These are phyloP conservation scores for Xanthorhoe designata DNA, from an alignment of 2,888 invertebrate genomes.

Conservation along the genomic window DNA sequence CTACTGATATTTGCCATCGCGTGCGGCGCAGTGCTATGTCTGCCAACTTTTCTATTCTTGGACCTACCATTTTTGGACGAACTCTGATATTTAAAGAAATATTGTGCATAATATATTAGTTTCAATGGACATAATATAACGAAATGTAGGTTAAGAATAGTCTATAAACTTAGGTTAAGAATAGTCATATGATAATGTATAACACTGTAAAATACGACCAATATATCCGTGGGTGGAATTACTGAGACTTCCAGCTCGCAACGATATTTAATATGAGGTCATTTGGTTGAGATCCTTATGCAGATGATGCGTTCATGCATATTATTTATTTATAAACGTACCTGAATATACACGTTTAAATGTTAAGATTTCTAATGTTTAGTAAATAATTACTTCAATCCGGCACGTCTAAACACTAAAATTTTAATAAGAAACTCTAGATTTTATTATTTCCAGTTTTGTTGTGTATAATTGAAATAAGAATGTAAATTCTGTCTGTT, in stretches of 20 bases:
- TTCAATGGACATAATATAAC: not conserved
- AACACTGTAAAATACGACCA: conserved; percentile 16
- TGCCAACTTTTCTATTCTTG: conserved; percentile 74
- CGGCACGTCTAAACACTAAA: too few relatives aligned
- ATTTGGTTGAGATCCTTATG: conserved; percentile 24
- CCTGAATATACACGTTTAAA: not conserved
- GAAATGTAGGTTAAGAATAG: conserved; percentile 19
- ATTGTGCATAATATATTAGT: conserved; percentile 10
- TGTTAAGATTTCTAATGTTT: too few relatives aligned
- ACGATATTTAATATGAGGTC: conserved; percentile 30
- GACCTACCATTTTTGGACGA: conserved; percentile 67
- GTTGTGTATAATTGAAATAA: too few relatives aligned
- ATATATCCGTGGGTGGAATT: conserved; percentile 24
- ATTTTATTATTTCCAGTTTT: too few relatives aligned
- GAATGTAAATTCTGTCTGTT: too few relatives aligned
- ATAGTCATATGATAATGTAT: conserved; percentile 8
- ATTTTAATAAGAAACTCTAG: too few relatives aligned
- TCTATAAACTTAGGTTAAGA: conserved; percentile 13
- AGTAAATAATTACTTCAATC: too few relatives aligned
- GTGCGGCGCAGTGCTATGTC: conserved; percentile 56
- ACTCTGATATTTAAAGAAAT: conserved; percentile 62
- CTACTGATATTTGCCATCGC: conserved; percentile 76
- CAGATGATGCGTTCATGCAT: conserved; percentile 11
- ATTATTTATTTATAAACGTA: not conserved
- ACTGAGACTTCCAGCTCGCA: conserved; percentile 16